phyloP scores from a whole-genome alignment of 2,888 invertebrate genomes.

The Halocaridina rubra region DNA sequence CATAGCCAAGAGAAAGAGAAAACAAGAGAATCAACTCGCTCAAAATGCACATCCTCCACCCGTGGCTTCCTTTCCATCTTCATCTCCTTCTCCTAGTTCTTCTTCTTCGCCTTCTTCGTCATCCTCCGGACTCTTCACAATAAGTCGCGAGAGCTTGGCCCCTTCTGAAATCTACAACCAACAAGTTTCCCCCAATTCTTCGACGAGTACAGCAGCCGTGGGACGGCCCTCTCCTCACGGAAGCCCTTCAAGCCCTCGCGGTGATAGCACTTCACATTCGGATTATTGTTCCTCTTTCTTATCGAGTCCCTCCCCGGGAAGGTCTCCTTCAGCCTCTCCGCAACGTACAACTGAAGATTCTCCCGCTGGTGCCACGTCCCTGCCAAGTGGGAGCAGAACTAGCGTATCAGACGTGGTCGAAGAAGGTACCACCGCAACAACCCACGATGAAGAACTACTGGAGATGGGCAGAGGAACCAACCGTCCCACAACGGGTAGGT shows the following conservation, averaged over 20 bases:
- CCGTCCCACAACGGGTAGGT: slow-evolving; percentile 20
- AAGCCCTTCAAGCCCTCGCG: no score
- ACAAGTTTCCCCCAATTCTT: not conserved
- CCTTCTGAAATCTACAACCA: not conserved
- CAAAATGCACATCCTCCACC: not conserved
- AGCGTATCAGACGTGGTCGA: not conserved
- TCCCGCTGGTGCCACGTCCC: not conserved
- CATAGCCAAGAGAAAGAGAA: not conserved
- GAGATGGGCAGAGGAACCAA: not conserved
- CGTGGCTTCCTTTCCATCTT: not conserved
- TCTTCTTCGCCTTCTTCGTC: not conserved
- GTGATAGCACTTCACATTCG: slow-evolving; percentile 28
- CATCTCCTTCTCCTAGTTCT: not conserved
- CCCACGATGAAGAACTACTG: not conserved
- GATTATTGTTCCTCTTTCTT: slow-evolving; percentile 29
- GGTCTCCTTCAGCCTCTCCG: not conserved
- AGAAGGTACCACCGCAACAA: not conserved
- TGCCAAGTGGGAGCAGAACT: no score
- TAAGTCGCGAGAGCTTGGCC: slow-evolving; percentile 29
- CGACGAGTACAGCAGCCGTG: not conserved
- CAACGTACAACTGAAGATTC: not conserved
- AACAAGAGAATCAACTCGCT: not conserved
- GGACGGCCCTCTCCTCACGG: not conserved
- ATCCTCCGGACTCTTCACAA: slow-evolving; percentile 43
- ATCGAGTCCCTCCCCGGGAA: not conserved